A percentile compares a stretch with the other conserved stretches of the same genome.
phyloP scores from a whole-genome alignment of 2,797 vertebrate species.

The Naso thynnoides region DNA sequence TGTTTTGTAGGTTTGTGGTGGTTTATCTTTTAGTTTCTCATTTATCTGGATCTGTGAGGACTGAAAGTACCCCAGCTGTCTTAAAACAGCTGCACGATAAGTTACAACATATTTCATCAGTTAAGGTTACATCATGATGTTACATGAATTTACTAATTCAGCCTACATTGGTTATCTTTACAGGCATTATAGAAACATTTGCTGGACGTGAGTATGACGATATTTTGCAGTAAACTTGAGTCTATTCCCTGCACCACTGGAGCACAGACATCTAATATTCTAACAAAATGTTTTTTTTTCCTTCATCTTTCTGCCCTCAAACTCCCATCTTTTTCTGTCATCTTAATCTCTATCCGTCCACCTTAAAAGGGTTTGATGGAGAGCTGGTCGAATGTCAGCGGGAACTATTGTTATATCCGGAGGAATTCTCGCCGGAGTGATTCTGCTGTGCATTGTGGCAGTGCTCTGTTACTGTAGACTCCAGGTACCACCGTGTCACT shows the following conservation, averaged over 20 bases:
- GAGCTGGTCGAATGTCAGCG: slow-evolving; percentile 98
- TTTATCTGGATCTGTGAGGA: slow-evolving; percentile 11
- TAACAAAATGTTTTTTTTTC: neutral
- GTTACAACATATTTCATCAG: slow-evolving; percentile 62
- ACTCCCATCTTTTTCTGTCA: neutral
- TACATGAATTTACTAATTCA: slow-evolving; percentile 45
- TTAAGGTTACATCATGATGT: slow-evolving; percentile 52
- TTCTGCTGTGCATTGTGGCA: slow-evolving; percentile 96
- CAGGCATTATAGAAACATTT: slow-evolving; percentile 80
- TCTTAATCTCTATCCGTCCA: neutral
- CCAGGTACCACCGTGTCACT: slow-evolving; percentile 84
- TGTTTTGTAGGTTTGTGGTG: neutral
- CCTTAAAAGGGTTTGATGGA: slow-evolving; percentile 93
- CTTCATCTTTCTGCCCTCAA: neutral
- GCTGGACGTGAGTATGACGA: slow-evolving; percentile 78
- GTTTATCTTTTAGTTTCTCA: neutral
- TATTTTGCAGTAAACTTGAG: neutral
- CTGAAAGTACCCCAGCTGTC: slow-evolving; percentile 13
- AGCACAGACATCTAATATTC: neutral
- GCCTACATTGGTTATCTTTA: slow-evolving; percentile 47
- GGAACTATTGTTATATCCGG: slow-evolving; percentile 99
- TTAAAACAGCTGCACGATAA: slow-evolving; percentile 20
- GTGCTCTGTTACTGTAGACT: slow-evolving; percentile 99
- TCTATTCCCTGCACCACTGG: neutral
- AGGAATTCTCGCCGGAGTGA: slow-evolving; percentile 97